Conservation (phyloP, 2,888 invertebrate genomes). For the Catocala nupta region DNA sequence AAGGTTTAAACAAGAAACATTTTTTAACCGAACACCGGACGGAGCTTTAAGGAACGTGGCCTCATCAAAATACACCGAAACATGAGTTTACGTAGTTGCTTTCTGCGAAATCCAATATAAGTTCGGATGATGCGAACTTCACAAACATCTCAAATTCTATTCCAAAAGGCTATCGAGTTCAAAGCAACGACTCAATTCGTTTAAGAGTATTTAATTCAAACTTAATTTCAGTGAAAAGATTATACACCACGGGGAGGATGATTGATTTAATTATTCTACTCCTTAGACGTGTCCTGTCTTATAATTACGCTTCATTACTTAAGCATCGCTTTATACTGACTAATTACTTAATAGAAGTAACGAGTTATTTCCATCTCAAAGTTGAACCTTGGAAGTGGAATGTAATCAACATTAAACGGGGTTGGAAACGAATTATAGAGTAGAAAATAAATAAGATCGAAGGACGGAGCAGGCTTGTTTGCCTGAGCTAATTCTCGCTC, state of each 20-base stretch:
- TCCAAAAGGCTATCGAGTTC: slow-evolving; percentile 72
- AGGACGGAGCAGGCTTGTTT: slow-evolving; percentile 54
- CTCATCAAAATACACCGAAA: slow-evolving; percentile 40
- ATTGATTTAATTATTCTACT: slow-evolving; percentile 86
- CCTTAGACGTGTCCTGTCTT: slow-evolving; percentile 85
- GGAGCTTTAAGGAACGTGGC: background rate
- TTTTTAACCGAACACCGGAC: background rate
- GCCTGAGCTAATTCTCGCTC: slow-evolving; percentile 48
- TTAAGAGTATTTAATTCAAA: slow-evolving; percentile 80
- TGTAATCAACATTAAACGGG: slow-evolving; percentile 82
- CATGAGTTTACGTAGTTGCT: slow-evolving; percentile 44
- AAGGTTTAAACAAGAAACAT: background rate
- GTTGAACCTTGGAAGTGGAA: slow-evolving; percentile 72
- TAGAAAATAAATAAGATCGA: slow-evolving; percentile 74
- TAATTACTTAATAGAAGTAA: slow-evolving; percentile 87
- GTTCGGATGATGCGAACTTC: slow-evolving; percentile 61
- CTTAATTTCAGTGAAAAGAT: slow-evolving; percentile 83
- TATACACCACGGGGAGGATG: slow-evolving; percentile 82
- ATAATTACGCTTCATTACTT: slow-evolving; percentile 86
- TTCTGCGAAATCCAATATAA: slow-evolving; percentile 63
- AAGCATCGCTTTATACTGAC: slow-evolving; percentile 85
- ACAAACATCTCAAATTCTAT: slow-evolving; percentile 66
- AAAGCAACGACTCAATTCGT: slow-evolving; percentile 71
- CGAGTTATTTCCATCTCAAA: slow-evolving; percentile 84
- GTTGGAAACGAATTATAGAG: slow-evolving; percentile 73